These are phyloP conservation scores for Cyanoderma ruficeps DNA, from an alignment of 2,113 vertebrate genomes.

Conservation along the genomic window DNA sequence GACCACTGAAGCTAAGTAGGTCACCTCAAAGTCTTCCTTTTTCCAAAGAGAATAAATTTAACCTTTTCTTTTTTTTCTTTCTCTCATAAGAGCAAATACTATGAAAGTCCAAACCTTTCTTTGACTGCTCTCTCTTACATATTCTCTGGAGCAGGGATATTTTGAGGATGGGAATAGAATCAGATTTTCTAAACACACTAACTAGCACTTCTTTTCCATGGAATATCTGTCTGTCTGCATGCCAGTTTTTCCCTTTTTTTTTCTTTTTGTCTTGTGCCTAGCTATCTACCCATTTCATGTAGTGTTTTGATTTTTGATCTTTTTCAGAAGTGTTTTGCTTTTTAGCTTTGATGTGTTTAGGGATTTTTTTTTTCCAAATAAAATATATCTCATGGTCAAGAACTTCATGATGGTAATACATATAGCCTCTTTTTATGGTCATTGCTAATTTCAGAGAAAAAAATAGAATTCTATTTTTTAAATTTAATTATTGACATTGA, in stretches of 20 bases:
- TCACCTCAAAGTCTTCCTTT: conserved; percentile 49
- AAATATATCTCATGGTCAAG: background rate
- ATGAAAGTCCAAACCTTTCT: background rate
- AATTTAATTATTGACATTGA: background rate
- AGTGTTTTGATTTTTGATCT: background rate
- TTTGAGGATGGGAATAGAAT: background rate
- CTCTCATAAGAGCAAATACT: background rate
- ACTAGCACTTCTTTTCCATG: background rate
- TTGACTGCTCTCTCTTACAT: background rate
- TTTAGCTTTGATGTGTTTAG: background rate
- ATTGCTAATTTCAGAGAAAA: background rate
- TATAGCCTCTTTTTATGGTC: background rate
- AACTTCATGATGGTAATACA: background rate
- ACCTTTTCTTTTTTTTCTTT: background rate
- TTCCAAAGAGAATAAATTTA: conserved; percentile 50
- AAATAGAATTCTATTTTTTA: background rate
- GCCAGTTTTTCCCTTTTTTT: background rate
- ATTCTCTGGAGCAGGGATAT: background rate
- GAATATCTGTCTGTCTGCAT: background rate
- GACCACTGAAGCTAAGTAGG: conserved; percentile 54
- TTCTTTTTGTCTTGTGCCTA: too few species aligned
- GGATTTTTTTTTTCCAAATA: background rate
- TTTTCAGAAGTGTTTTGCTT: background rate
- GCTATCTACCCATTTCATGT: background rate
- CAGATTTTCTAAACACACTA: background rate